Evolutionary conservation across 30 jellyfish, hydroid and myxozoan species (phyloP).

Genomic region (Hydra vulgaris): DNA sequence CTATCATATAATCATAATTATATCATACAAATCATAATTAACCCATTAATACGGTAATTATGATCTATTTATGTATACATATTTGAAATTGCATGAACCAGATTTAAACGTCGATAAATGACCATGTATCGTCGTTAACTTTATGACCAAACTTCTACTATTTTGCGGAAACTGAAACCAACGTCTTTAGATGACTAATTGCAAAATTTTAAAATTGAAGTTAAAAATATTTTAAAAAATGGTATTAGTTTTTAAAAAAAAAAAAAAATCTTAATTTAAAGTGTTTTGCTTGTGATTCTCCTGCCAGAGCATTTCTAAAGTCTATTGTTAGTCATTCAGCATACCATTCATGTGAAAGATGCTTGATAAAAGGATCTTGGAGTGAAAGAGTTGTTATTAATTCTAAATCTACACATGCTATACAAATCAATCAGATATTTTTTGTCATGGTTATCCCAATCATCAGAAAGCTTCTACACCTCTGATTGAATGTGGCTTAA

Average conservation of each 20-base stretch:
- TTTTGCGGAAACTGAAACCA: constrained; percentile 29
- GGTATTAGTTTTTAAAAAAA: constrained; percentile 16
- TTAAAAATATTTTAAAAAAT: background rate
- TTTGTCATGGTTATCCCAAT: constrained; percentile 5
- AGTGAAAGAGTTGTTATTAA: constrained; percentile 14
- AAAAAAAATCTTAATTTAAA: background rate
- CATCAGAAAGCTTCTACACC: constrained; percentile 12
- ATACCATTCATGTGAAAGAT: constrained; percentile 32
- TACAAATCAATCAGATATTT: background rate
- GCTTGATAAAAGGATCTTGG: constrained; percentile 23
- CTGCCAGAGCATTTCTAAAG: constrained; percentile 45
- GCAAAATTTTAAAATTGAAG: constrained; percentile 14
- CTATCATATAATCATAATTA: too few species aligned
- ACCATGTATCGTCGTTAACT: too few species aligned
- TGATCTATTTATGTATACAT: too few species aligned
- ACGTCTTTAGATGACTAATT: constrained; percentile 17
- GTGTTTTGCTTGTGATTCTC: constrained; percentile 45
- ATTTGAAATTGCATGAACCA: too few species aligned
- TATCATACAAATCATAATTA: too few species aligned
- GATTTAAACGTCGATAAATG: too few species aligned
- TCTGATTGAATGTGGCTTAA: constrained; percentile 12
- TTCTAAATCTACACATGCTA: background rate
- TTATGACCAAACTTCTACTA: too few species aligned
- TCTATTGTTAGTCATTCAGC: constrained; percentile 26
- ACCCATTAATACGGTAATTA: too few species aligned